Evolutionary conservation across 1,140 invertebrate genomes (phyloP).

Genomic region (Heliconius nattereri): DNA sequence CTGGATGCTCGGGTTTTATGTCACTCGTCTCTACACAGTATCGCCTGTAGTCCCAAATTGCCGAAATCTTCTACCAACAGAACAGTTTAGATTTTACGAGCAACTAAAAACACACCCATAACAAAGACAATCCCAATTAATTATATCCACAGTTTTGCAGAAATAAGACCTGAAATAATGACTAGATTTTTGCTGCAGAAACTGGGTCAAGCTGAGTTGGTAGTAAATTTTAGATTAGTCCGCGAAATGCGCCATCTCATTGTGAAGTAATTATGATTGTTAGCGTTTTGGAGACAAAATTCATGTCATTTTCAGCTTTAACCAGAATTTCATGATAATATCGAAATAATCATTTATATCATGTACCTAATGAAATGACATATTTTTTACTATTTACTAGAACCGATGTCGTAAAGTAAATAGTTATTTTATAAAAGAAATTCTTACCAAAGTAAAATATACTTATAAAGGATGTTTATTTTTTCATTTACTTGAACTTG

Average conservation of each 20-base stretch:
- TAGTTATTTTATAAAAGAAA: background rate
- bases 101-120: background rate
- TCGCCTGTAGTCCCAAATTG: slow-evolving; percentile 5
- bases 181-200: slow-evolving; percentile 24
- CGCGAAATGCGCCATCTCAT: slow-evolving; percentile 32
- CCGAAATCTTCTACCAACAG: slow-evolving; percentile 19
- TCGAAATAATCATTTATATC: background rate
- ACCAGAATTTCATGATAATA: background rate
- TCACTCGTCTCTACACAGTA: slow-evolving; percentile 28
- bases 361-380: background rate
- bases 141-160: slow-evolving; percentile 18
- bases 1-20: slow-evolving; percentile 57
- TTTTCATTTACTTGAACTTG: slow-evolving; percentile 4
- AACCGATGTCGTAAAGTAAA: background rate
- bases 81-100: slow-evolving; percentile 23
- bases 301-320: background rate
- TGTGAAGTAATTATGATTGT: slow-evolving; percentile 26
- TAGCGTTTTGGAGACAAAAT: slow-evolving; percentile 22
- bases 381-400: background rate
- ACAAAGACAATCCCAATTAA: slow-evolving; percentile 29
- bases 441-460: background rate
- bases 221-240: slow-evolving; percentile 31
- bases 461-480: background rate
- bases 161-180: slow-evolving; percentile 27
- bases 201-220: slow-evolving; percentile 32